These are phyloP conservation scores for Zingel zingel DNA, from an alignment of 2,113 vertebrate species.

Conservation along the genomic window DNA sequence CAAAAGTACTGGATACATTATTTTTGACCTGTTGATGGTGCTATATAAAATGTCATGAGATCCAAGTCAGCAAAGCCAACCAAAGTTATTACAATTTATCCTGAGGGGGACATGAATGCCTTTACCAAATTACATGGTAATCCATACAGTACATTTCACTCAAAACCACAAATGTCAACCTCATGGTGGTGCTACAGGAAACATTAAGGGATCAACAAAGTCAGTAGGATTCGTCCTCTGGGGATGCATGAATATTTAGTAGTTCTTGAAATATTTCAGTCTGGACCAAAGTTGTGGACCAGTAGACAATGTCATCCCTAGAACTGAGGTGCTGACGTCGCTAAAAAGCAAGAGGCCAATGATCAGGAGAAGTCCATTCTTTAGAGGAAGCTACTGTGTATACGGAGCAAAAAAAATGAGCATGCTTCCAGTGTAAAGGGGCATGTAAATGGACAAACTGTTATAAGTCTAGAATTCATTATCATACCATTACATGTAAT, in stretches of 20 bases:
- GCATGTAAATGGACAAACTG: neutral
- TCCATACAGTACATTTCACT: neutral
- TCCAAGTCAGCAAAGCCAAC: neutral
- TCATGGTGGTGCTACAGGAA: neutral
- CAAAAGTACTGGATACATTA: no score
- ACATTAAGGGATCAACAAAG: neutral
- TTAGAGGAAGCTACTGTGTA: neutral
- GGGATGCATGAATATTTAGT: neutral
- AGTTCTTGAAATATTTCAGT: neutral
- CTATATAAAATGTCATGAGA: neutral
- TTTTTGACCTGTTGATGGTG: neutral
- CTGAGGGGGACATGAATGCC: neutral
- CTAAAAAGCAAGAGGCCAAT: neutral
- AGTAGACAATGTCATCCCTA: neutral
- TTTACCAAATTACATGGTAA: neutral
- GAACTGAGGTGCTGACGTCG: neutral
- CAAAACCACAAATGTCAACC: neutral
- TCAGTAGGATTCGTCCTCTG: neutral
- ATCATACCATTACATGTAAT: conserved; percentile 4
- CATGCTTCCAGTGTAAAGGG: neutral
- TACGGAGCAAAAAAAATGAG: neutral
- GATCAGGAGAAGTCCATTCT: neutral
- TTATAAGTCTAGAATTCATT: neutral
- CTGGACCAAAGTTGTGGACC: neutral
- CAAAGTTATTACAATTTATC: neutral